Evolutionary conservation across 2,888 invertebrate genomes (phyloP).

Genomic region (Steinernema scapterisci): DNA sequence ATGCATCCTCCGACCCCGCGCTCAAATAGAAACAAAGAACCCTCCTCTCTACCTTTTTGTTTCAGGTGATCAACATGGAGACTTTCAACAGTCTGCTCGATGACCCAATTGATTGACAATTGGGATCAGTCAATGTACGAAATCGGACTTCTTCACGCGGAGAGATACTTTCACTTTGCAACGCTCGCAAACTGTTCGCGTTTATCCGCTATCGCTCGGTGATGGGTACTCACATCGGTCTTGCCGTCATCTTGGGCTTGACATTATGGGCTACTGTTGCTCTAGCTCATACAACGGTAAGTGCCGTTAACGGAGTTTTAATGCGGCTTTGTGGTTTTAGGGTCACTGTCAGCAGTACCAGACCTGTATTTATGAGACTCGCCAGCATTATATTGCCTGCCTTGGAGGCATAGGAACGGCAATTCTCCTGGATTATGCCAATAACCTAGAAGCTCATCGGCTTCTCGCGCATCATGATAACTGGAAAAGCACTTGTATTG

Average conservation of each 20-base stretch:
- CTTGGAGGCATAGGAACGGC: constrained; percentile 6
- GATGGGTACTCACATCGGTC: not conserved
- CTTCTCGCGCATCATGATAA: constrained; percentile 8
- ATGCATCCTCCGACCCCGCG: not conserved
- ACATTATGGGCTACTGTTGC: not conserved
- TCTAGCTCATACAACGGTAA: not conserved
- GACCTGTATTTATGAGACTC: constrained; percentile 17
- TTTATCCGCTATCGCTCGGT: not conserved
- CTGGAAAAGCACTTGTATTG: constrained; percentile 8
- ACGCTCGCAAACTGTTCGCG: not conserved
- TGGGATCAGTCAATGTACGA: constrained; percentile 8
- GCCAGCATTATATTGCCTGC: constrained; percentile 20
- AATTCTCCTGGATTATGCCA: constrained; percentile 1
- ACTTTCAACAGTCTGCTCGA: constrained; percentile 22
- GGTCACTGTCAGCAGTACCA: constrained; percentile 23
- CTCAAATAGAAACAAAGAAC: constrained; percentile 24
- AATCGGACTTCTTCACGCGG: constrained; percentile 20
- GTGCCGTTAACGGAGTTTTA: not conserved
- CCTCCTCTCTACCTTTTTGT: constrained; percentile 11
- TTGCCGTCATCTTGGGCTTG: not conserved
- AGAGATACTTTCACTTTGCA: constrained; percentile 27
- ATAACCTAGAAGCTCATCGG: constrained; percentile 10
- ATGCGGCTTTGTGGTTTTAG: not conserved
- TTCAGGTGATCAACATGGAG: constrained; percentile 25
- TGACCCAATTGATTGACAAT: constrained; percentile 30